phyloP scores from a whole-genome alignment of 2,797 vertebrate species.

The Gastrophryne carolinensis region DNA sequence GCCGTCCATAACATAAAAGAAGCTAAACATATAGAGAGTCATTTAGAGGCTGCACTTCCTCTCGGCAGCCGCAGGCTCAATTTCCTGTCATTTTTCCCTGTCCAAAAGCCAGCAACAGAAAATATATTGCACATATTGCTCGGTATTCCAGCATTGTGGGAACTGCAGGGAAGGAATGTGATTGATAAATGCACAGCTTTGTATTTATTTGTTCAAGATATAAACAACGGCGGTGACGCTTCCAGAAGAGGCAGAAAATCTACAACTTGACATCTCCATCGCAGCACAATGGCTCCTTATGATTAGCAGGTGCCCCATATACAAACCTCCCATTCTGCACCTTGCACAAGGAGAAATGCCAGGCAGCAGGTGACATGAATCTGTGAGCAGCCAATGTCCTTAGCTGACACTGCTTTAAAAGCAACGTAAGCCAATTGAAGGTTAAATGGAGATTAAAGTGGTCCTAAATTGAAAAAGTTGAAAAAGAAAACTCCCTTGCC shows the following conservation, averaged over 20 bases:
- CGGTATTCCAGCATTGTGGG: neutral
- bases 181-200: neutral
- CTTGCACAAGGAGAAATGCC: too few relatives aligned
- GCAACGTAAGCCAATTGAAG: too few relatives aligned
- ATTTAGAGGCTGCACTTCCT: slow-evolving; percentile 13
- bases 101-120: neutral
- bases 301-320: too few relatives aligned
- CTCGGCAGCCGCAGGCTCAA: slow-evolving; percentile 24
- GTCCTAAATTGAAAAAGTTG: too few relatives aligned
- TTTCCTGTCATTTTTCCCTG: slow-evolving; percentile 34
- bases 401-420: too few relatives aligned
- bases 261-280: neutral
- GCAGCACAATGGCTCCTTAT: too few relatives aligned
- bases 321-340: too few relatives aligned
- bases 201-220: slow-evolving; percentile 7
- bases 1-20: slow-evolving; percentile 19
- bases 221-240: neutral
- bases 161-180: neutral
- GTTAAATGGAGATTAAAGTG: too few relatives aligned
- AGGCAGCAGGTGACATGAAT: too few relatives aligned
- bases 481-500: too few relatives aligned
- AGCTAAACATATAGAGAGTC: slow-evolving; percentile 19
- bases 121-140: slow-evolving; percentile 34
- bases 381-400: too few relatives aligned
- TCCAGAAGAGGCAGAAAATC: neutral